Conservation (phyloP, 2,888 invertebrate species). For the Dynastes tityus region DNA sequence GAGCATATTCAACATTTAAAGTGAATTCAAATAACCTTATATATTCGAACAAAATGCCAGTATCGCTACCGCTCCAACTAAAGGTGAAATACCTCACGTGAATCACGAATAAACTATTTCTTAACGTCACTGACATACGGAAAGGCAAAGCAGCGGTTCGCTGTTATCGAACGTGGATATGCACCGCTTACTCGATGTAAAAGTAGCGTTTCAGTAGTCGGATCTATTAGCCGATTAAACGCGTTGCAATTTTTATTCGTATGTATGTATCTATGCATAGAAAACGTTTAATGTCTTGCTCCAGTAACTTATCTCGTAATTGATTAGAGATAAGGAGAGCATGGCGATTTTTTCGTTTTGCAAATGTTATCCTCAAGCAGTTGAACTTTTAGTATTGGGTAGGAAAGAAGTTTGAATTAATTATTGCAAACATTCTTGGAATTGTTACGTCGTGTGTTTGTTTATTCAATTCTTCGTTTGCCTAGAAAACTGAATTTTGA, state of each 20-base stretch:
- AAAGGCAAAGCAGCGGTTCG: constrained; percentile 8
- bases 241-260: constrained; percentile 46
- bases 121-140: constrained; percentile 7
- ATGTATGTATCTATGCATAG: background rate
- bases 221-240: constrained; percentile 54
- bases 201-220: constrained; percentile 47
- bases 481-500: too few relatives aligned
- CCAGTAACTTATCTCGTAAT: constrained; percentile 28
- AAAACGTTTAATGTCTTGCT: constrained; percentile 26
- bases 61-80: too few relatives aligned
- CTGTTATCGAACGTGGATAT: constrained; percentile 11
- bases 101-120: constrained; percentile 19
- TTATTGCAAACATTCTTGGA: too few relatives aligned
- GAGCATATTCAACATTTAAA: too few relatives aligned
- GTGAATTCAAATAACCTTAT: too few relatives aligned
- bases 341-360: constrained; percentile 13
- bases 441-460: too few relatives aligned
- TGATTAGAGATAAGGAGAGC: constrained; percentile 3
- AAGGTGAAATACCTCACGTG: constrained; percentile 10
- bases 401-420: too few relatives aligned
- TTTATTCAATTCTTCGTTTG: too few relatives aligned
- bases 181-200: constrained; percentile 26
- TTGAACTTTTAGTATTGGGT: background rate
- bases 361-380: background rate
- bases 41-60: background rate